Conservation (phyloP, 1,140 invertebrate species). For the Drosophila dunni region DNA sequence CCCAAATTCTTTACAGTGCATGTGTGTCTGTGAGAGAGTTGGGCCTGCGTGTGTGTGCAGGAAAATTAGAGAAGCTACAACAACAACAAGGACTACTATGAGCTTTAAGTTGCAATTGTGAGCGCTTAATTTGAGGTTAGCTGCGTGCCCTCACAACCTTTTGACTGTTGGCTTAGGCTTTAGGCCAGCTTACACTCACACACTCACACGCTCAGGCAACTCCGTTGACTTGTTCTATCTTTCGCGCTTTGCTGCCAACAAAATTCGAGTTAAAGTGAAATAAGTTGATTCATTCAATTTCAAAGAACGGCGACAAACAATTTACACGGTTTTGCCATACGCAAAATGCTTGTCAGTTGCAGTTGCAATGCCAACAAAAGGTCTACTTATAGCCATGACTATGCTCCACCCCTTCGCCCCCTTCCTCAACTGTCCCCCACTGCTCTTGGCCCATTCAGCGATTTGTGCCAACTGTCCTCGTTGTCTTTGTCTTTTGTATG, state of each 20-base stretch:
- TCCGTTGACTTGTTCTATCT: not conserved
- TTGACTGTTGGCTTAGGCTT: not conserved
- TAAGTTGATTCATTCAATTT: constrained; percentile 19
- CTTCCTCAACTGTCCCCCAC: not conserved
- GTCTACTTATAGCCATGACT: not conserved
- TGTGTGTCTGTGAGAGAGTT: not conserved
- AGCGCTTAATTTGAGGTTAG: constrained; percentile 72
- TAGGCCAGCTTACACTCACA: not conserved
- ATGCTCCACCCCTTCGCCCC: not conserved
- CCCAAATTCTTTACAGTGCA: no score
- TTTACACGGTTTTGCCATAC: constrained; percentile 76
- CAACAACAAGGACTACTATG: not conserved
- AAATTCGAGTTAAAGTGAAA: constrained; percentile 14
- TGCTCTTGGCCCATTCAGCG: constrained; percentile 59
- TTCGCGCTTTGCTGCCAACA: not conserved
- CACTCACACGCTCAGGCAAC: not conserved
- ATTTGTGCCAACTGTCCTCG: constrained; percentile 78
- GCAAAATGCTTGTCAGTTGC: constrained; percentile 82
- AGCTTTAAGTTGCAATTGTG: constrained; percentile 69
- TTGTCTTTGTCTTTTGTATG: constrained; percentile 75
- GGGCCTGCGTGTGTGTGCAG: constrained; percentile 49
- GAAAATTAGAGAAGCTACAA: constrained; percentile 59
- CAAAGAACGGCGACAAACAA: constrained; percentile 47
- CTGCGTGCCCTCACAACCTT: not conserved
- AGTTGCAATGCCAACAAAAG: constrained; percentile 70